A percentile compares a stretch with the other conserved stretches of the same genome.
phyloP scores from a whole-genome alignment of 2,113 vertebrate species.

The Xenopus borealis region DNA sequence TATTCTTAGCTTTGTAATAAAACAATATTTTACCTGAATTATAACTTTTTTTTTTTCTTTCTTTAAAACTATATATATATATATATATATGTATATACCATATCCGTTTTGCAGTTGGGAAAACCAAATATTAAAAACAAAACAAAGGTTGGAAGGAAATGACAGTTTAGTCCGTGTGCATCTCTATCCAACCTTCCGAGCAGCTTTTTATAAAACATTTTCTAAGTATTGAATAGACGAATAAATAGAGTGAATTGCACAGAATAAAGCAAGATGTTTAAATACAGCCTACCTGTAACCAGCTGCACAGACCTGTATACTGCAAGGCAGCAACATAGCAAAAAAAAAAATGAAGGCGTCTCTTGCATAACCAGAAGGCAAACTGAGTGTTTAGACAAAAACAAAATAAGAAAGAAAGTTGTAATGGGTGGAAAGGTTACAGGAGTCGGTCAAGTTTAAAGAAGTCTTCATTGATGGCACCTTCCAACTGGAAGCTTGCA shows the following conservation, averaged over 20 bases:
- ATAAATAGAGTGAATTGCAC: not conserved
- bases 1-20: not conserved
- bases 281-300: no score
- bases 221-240: not conserved
- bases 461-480: no score
- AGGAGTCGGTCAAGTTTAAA: no score
- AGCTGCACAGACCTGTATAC: not conserved
- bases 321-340: not conserved
- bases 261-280: not conserved
- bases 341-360: not conserved
- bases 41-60: not conserved
- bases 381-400: no score
- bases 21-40: not conserved
- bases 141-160: conserved; percentile 46
- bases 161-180: conserved; percentile 28
- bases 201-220: conserved; percentile 50
- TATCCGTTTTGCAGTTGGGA: conserved; percentile 33
- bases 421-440: no score
- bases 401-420: no score
- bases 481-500: no score
- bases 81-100: not conserved
- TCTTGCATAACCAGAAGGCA: not conserved
- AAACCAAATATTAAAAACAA: conserved; percentile 32
- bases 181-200: conserved; percentile 53
- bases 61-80: not conserved